Base-by-base conservation (phyloP, 2,888 invertebrate genomes). In the Cheilosia scutellata region DNA sequence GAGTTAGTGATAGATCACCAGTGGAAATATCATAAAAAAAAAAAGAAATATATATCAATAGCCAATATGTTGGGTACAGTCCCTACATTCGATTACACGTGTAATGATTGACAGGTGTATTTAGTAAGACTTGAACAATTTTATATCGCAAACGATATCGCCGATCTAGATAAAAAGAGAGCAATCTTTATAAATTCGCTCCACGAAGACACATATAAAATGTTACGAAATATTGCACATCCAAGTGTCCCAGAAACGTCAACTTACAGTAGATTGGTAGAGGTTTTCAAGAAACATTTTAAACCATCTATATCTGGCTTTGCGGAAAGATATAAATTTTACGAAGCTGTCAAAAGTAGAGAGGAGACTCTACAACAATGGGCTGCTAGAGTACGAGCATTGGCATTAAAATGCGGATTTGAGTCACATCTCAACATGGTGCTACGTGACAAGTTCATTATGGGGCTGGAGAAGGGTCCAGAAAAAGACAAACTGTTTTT, bases 391-490 rank as follows among this genome's bases (percentile, higher is more conserved):
- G 72, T 65, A 25, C 27, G 78, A 11, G 11, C 49, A 20, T 31
- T 82, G 13, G 66, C 82, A n/a, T 58, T 20, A 13, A 58, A 74
- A 11, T 80, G 66, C 16, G 27, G 57, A 13, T 72, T 74, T 31
- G 72, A 66, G 11, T 16, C 57, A 2, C 42, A 62, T 16, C 55
- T 83, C 2, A 40, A 71, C 9, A 55, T 29, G 5, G 76, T 51
- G 6, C 31, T 78, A 33, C n/a, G 78, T 4, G 75, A 84, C 25
- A 66, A 62, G 49, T 75, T 84, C 9, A 51, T 79, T 9, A 84
- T 79, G 42, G 78, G 78, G 0, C 40, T 78, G 20, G 62, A 68
- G 7, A 75, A 82, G 4, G 47, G 75, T n/a, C 75, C 63, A 31
- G 70, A 70, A 13, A 77, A 78, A 11, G 74, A 74, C 40, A 68